Percentiles rank a stretch among this genome's conserved stretches.
These are phyloP conservation scores for Drosophila ohnishii DNA, from an alignment of 1,140 invertebrate species.

Conservation along the genomic window DNA sequence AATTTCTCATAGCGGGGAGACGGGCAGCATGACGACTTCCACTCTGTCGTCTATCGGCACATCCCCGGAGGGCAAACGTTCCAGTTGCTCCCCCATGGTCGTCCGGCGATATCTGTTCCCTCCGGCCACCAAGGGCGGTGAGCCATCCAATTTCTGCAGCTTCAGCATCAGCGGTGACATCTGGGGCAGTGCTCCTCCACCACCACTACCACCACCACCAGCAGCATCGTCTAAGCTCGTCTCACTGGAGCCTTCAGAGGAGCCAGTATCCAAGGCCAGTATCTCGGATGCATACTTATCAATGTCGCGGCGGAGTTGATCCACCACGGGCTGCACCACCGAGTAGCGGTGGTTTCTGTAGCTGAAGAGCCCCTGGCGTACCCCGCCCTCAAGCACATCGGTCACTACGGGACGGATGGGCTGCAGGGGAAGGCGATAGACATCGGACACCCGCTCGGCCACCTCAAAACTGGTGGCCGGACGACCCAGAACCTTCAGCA, in stretches of 20 bases:
- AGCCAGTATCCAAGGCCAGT: slow-evolving; percentile 27
- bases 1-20: slow-evolving; percentile 22
- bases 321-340: slow-evolving; percentile 45
- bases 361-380: slow-evolving; percentile 48
- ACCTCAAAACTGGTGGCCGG: slow-evolving; percentile 59
- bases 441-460: slow-evolving; percentile 51
- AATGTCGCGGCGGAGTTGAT: slow-evolving; percentile 60
- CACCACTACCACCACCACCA: not conserved
- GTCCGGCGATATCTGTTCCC: slow-evolving; percentile 7
- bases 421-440: slow-evolving; percentile 50
- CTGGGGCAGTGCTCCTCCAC: slow-evolving; percentile 22
- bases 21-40: slow-evolving; percentile 17
- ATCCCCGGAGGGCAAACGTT: slow-evolving; percentile 55
- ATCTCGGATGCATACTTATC: slow-evolving; percentile 62
- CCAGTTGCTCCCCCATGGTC: slow-evolving; percentile 45
- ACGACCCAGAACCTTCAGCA: slow-evolving; percentile 63
- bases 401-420: slow-evolving; percentile 59
- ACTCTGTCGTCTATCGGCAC: slow-evolving; percentile 39
- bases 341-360: slow-evolving; percentile 46
- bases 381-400: slow-evolving; percentile 53
- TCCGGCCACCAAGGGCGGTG: slow-evolving; percentile 34
- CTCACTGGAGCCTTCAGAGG: not conserved
- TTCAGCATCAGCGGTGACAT: slow-evolving; percentile 64
- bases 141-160: slow-evolving; percentile 56
- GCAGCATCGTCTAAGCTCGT: not conserved